A percentile compares a stretch with the other conserved stretches of the same genome.
These are phyloP conservation scores for Geotrypetes seraphini DNA, from an alignment of 2,797 vertebrate species.

Conservation along the genomic window DNA sequence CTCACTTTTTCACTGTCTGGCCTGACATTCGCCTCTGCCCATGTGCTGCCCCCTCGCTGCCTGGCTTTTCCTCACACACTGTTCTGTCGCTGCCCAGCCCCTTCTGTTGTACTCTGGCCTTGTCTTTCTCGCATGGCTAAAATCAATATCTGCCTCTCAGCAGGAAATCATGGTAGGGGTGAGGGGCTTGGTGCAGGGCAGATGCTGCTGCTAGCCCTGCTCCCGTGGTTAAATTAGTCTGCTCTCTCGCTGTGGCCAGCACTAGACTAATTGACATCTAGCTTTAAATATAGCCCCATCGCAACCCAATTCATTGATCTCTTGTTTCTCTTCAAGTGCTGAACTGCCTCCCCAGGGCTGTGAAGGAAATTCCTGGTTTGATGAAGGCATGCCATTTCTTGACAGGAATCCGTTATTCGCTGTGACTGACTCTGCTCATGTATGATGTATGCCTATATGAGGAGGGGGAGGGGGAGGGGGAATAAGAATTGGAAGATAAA, in stretches of 20 bases:
- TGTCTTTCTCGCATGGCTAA: constrained; percentile 6
- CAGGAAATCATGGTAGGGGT: constrained; percentile 26
- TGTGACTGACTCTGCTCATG: too few relatives aligned
- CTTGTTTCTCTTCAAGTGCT: constrained; percentile 15
- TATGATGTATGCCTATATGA: too few relatives aligned
- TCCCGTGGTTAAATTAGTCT: constrained; percentile 34
- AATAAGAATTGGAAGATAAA: constrained; percentile 31
- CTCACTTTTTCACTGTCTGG: too few relatives aligned
- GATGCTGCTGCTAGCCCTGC: constrained; percentile 15
- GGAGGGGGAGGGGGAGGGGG: too few relatives aligned
- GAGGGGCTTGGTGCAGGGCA: too few relatives aligned
- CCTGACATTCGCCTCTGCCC: too few relatives aligned
- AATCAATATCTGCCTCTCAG: constrained; percentile 23
- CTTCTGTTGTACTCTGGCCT: accelerated
- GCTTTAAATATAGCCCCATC: constrained; percentile 21
- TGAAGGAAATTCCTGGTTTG: constrained; percentile 22
- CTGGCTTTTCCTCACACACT: too few relatives aligned
- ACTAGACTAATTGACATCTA: constrained; percentile 35
- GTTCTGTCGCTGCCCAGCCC: too few relatives aligned
- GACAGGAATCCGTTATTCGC: constrained; percentile 24
- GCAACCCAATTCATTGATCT: constrained; percentile 35
- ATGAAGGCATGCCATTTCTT: constrained; percentile 31
- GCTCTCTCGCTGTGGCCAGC: constrained; percentile 22
- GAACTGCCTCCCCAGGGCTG: constrained; percentile 17
- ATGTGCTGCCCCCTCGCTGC: too few relatives aligned